phyloP scores from a whole-genome alignment of 2,797 vertebrate genomes.

The Brotula barbata region DNA sequence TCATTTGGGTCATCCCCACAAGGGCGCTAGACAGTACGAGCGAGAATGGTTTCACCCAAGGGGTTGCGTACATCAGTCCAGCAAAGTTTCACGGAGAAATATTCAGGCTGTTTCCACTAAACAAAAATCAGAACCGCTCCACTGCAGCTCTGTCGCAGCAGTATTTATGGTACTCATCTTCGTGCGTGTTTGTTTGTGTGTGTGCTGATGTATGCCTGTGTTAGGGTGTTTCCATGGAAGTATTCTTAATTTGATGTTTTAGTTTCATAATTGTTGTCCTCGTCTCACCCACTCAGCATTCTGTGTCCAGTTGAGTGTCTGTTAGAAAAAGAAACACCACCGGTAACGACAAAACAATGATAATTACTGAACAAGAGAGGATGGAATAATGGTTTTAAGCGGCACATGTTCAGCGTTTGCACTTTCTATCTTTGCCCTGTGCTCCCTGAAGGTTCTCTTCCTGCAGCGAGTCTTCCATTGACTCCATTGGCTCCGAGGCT shows the following conservation, averaged over 20 bases:
- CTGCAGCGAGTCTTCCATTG: conserved; percentile 33
- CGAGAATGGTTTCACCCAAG: conserved; percentile 11
- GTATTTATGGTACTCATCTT: conserved; percentile 39
- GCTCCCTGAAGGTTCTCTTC: conserved; percentile 27
- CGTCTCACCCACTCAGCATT: conserved; percentile 38
- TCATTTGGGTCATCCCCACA: conserved; percentile 29
- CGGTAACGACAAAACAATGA: conserved; percentile 17
- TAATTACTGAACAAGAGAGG: conserved; percentile 23
- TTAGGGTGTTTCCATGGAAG: conserved; percentile 32
- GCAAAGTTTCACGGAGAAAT: conserved; percentile 15
- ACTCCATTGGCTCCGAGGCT: conserved; percentile 50
- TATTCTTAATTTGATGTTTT: conserved; percentile 41
- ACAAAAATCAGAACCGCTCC: conserved; percentile 27
- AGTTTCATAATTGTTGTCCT: conserved; percentile 42
- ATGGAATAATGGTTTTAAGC: conserved; percentile 44
- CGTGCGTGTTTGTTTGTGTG: conserved; percentile 20
- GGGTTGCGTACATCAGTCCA: conserved; percentile 20
- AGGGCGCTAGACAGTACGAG: conserved; percentile 17
- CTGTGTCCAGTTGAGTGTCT: conserved; percentile 51
- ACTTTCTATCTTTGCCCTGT: conserved; percentile 27
- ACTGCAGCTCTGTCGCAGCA: conserved; percentile 30
- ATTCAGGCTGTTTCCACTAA: conserved; percentile 18
- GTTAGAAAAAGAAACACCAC: conserved; percentile 44
- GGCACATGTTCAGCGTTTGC: conserved; percentile 40
- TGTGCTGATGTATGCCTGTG: conserved; percentile 12